These are phyloP conservation scores for Manis javanica DNA, from an alignment of 2,797 vertebrate genomes.

Conservation along the genomic window DNA sequence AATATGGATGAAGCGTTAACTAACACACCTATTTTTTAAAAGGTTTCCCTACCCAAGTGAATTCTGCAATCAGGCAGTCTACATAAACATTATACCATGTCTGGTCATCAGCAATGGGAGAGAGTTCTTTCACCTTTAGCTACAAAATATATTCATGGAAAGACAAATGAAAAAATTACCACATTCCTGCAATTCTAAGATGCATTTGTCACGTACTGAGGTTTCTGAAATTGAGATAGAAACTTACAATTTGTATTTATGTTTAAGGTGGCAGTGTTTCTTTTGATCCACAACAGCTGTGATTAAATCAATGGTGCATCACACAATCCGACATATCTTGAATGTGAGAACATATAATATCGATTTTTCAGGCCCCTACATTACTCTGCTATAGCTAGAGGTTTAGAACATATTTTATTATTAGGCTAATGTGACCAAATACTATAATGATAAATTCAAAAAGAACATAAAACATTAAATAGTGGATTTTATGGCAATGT, in stretches of 20 bases:
- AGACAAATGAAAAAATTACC: not conserved
- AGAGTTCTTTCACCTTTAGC: not conserved
- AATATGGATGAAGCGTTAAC: not conserved
- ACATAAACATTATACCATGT: not conserved
- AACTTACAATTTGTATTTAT: slow-evolving; percentile 40
- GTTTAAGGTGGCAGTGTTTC: not conserved
- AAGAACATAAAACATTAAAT: slow-evolving; percentile 60
- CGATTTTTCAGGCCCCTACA: not conserved
- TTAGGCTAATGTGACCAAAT: slow-evolving; percentile 53
- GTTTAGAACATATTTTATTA: slow-evolving; percentile 60
- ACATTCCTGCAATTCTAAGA: not conserved
- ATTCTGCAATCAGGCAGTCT: not conserved
- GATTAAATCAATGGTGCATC: slow-evolving; percentile 13
- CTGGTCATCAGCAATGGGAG: not conserved
- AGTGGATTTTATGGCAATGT: slow-evolving; percentile 59
- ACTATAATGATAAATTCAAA: slow-evolving; percentile 65
- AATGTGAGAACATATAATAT: slow-evolving; percentile 4
- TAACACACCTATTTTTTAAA: not conserved
- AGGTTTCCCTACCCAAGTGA: not conserved
- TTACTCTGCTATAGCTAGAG: slow-evolving; percentile 9
- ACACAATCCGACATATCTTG: not conserved
- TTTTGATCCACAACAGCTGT: not conserved
- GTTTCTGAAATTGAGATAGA: slow-evolving; percentile 42
- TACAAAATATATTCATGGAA: not conserved
- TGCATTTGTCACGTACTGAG: not conserved